phyloP scores from a whole-genome alignment of 2,797 vertebrate genomes.

The Catostomus latipinnis region DNA sequence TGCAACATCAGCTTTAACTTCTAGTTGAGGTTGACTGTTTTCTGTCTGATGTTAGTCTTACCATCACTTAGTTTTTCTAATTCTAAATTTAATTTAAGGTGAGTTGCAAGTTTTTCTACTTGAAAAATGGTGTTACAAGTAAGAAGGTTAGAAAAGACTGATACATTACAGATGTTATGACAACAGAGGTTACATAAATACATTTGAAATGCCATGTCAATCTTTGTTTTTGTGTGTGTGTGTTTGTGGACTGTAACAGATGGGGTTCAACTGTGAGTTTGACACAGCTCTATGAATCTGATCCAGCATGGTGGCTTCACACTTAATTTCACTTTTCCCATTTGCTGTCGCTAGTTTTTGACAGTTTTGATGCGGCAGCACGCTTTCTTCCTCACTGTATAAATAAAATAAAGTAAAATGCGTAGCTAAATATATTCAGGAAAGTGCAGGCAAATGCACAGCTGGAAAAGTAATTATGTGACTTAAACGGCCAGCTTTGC shows the following conservation, averaged over 20 bases:
- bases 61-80: no score
- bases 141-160: neutral
- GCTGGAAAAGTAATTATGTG: slow-evolving; percentile 3
- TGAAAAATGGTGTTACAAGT: neutral
- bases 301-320: neutral
- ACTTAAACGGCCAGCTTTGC: neutral
- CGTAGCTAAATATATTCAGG: neutral
- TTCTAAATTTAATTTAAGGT: no score
- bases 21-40: neutral
- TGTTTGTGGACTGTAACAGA: neutral
- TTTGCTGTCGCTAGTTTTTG: slow-evolving; percentile 9
- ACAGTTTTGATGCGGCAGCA: neutral
- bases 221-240: neutral
- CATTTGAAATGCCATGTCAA: neutral
- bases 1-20: neutral
- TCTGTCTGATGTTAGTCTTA: neutral
- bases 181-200: neutral
- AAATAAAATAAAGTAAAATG: neutral
- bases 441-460: slow-evolving; percentile 5
- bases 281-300: neutral
- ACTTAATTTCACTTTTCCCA: neutral
- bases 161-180: neutral
- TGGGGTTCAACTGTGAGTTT: slow-evolving; percentile 1
- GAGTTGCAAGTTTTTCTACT: no score
- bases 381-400: neutral